phyloP scores from a whole-genome alignment of 2,113 vertebrate species.

The Danio rerio region DNA sequence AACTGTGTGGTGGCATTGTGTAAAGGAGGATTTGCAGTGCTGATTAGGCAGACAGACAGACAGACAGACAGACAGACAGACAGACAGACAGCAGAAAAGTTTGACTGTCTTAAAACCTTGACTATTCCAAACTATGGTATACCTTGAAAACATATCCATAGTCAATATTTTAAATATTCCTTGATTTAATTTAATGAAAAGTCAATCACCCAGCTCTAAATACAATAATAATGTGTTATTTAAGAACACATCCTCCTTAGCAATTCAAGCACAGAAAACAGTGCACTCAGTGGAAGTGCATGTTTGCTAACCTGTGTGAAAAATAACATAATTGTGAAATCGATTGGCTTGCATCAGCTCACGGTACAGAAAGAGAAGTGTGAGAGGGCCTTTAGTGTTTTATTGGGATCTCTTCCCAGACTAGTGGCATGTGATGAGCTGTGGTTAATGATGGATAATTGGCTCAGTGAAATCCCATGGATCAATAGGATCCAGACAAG shows the following conservation, averaged over 20 bases:
- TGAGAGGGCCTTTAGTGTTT: constrained; percentile 17
- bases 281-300: background rate
- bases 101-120: too few species aligned
- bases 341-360: constrained; percentile 1
- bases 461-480: constrained; percentile 50
- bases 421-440: constrained; percentile 46
- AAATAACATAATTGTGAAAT: constrained; percentile 18
- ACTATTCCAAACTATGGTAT: too few species aligned
- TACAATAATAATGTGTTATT: background rate
- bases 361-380: background rate
- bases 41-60: background rate
- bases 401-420: constrained; percentile 34
- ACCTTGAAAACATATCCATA: too few species aligned
- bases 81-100: background rate
- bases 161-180: background rate
- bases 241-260: background rate
- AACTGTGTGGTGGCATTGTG: background rate
- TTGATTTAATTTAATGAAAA: too few species aligned
- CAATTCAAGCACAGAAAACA: background rate
- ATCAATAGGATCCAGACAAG: constrained; percentile 66
- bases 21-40: too few species aligned
- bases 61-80: background rate
- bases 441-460: constrained; percentile 60
- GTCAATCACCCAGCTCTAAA: background rate
- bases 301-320: constrained; percentile 29